Base-by-base conservation (phyloP, 2,113 vertebrate species). In the Talpa occidentalis region DNA sequence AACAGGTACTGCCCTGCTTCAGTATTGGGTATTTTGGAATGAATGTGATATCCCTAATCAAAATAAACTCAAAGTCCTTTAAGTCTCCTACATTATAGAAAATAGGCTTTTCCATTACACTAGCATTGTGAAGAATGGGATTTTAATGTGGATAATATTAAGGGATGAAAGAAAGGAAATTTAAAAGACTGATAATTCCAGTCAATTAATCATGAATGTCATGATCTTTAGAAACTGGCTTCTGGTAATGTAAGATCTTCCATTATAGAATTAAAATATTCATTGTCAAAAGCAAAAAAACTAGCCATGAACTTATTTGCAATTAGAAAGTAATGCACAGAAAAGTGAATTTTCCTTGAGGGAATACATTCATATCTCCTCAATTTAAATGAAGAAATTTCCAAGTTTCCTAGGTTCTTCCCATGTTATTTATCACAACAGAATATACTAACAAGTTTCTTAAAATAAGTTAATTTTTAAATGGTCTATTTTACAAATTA, bases 381-480 rank as follows among this genome's bases (percentile, higher is more conserved):
- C 26, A 54, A 40, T 76, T 76, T 37, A 84, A 76, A 76, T 21
- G 1, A 60, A 76, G 5, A 82, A 44, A 90, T 74, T 94, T 35
- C 67, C n/a, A n/a, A 35, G n/a, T 6, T 74, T 67, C 21, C 21
- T 30, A 47, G n/a, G 78, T 78, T 30, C 44, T 90, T 73, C 49
- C 26, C n/a, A 37, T 73, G 69, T 73, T 76, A 78, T 26, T 62
- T 67, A 37, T 32, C 40, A 52, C 28, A 89, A 76, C 12, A 79
- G 40, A 85, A 49, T 30, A 74, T 40, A 80, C 28, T 28, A 59
- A 62, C 6, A 60, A 14, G 42, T 69, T 76, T 66, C 60, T 44
- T 86, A 72, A 89, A 70, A 59, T 7, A 90, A 92, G 67, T 60
- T 60, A 79, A 72, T 69, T 49, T 56, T 32, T n/a, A 78, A 88